phyloP scores from a whole-genome alignment of 1,140 invertebrate genomes.

The Apis laboriosa region DNA sequence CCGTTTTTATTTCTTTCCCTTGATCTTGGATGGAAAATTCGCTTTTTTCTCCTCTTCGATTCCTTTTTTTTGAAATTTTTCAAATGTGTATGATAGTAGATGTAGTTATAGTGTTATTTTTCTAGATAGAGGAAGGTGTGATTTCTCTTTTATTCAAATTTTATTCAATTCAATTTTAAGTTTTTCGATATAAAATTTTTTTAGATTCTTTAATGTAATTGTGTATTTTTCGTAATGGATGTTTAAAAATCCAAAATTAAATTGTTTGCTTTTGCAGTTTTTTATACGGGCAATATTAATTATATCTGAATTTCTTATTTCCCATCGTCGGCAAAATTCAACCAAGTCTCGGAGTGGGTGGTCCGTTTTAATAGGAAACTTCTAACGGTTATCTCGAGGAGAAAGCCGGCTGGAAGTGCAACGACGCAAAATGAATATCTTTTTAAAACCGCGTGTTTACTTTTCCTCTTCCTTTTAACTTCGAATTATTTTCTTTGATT shows the following conservation, averaged over 20 bases:
- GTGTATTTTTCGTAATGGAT: too few relatives aligned
- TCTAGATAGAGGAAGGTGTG: too few relatives aligned
- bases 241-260: too few relatives aligned
- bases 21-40: not conserved
- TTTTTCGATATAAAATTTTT: too few relatives aligned
- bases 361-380: constrained; percentile 57
- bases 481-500: constrained; percentile 38
- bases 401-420: constrained; percentile 46
- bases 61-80: too few relatives aligned
- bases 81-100: too few relatives aligned
- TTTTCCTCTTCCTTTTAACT: constrained; percentile 6
- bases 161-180: too few relatives aligned
- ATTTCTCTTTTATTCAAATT: too few relatives aligned
- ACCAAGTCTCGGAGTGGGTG: not conserved
- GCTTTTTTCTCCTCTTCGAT: too few relatives aligned
- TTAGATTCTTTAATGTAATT: too few relatives aligned
- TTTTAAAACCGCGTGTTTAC: constrained; percentile 16
- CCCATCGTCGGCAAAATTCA: constrained; percentile 46
- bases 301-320: constrained; percentile 53
- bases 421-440: constrained; percentile 58
- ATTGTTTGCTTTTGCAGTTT: not conserved
- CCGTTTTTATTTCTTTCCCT: not conserved
- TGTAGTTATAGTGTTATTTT: too few relatives aligned
- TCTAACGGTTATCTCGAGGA: constrained; percentile 34
- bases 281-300: constrained; percentile 53